Base-by-base conservation (phyloP, 1,140 invertebrate species). In the Probaryconus sp. region DNA sequence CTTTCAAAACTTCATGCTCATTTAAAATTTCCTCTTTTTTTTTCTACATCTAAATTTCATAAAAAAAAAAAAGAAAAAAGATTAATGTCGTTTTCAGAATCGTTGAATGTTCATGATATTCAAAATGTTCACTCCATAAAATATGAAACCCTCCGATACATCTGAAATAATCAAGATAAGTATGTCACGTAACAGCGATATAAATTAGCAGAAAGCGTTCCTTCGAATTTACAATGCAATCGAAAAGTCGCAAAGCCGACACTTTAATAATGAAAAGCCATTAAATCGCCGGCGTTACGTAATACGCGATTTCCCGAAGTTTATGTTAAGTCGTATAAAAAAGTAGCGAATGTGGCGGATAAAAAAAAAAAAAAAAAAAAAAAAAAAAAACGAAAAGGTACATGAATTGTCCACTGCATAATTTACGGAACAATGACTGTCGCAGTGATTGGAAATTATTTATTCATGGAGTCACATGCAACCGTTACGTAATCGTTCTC, bases 401-500 rank as follows among this genome's bases (percentile, higher is more conserved):
- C 73, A 53, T 48, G 65, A 55, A 76, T 76, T 53, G 61, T 35
- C 9, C 30, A 43, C 37, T 75, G 58, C 65, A 78, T 78, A 71
- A 75, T 75, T 78, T 37, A 78, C 63, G 30, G 58, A 72, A 72
- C 69, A 76, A 77, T 79, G 68, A 77, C 64, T 75, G 65, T 63
- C 63, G 63, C 58, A 50, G 60, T 69, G 76, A 80, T 78, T 78
- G 72, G 69, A 80, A 80, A 80, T 80, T 71, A 75, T 76, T 78
- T 80, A 78, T 76, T 78, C 70, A 80, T 69, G 47, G 58, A 73
- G 65, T 74, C 65, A 72, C 76, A 76, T 78, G 70, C 64, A 43
- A 64, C 50, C 70, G 38, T 61, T 38, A 48, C 58, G 78, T 80
- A 78, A 78, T 78, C 56, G 69, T 50, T 40, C 42, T 68, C 40